Evolutionary conservation across 2,113 vertebrate genomes (phyloP).

Genomic region (Acanthochromis polyacanthus): DNA sequence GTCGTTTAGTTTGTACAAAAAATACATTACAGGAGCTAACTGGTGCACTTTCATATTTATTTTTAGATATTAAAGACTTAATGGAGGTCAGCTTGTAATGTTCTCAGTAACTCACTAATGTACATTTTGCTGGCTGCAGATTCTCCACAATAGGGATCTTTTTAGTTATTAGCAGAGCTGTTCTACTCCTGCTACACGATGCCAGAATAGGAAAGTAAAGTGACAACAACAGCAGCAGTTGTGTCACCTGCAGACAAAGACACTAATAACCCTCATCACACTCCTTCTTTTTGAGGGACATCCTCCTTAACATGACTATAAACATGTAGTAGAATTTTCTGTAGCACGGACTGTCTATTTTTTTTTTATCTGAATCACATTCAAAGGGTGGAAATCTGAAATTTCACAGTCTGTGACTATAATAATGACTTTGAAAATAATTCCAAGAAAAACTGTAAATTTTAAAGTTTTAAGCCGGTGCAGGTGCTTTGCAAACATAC

Average conservation of each 20-base stretch:
- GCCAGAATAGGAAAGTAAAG: not conserved
- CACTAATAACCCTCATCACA: too few relatives aligned
- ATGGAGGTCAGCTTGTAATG: not conserved
- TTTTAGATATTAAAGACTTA: not conserved
- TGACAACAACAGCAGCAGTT: not conserved
- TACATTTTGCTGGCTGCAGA: not conserved
- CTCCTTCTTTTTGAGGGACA: too few relatives aligned
- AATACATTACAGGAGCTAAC: slow-evolving; percentile 32
- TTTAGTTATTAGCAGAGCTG: not conserved
- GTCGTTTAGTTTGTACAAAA: slow-evolving; percentile 32
- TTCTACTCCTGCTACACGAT: not conserved
- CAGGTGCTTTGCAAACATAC: too few relatives aligned
- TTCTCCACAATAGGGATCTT: slow-evolving; percentile 3
- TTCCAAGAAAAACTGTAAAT: too few relatives aligned
- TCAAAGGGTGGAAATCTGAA: too few relatives aligned
- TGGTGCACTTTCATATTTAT: slow-evolving; percentile 21
- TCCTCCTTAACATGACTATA: too few relatives aligned
- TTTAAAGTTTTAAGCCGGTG: too few relatives aligned
- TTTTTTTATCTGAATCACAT: too few relatives aligned
- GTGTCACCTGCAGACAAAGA: not conserved
- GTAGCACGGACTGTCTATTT: too few relatives aligned
- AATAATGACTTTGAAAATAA: too few relatives aligned
- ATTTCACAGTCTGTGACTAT: too few relatives aligned
- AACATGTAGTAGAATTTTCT: too few relatives aligned
- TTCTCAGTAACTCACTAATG: not conserved